phyloP scores from a whole-genome alignment of 2,113 vertebrate genomes.

The Charadrius vociferus region DNA sequence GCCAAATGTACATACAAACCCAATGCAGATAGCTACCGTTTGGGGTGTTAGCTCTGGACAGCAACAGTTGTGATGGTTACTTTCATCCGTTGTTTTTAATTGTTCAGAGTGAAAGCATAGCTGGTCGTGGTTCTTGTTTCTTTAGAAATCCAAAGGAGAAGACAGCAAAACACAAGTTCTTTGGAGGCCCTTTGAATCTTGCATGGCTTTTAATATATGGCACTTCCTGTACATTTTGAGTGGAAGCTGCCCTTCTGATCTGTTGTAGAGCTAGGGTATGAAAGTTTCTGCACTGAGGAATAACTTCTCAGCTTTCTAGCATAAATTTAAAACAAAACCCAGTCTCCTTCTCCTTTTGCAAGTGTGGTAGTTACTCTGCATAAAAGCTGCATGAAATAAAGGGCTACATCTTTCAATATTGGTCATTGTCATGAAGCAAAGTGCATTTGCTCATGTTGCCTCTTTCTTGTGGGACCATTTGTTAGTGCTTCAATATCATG shows the following conservation, averaged over 20 bases:
- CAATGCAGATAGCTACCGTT: accelerated
- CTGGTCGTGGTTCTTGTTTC: not conserved
- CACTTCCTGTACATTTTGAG: not conserved
- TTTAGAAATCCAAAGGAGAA: not conserved
- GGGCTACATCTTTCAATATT: not conserved
- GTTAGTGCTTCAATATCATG: not conserved
- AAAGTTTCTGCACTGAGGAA: not conserved
- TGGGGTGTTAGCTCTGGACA: not conserved
- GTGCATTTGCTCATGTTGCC: not conserved
- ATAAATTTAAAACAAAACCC: not conserved
- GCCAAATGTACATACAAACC: not conserved
- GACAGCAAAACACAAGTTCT: not conserved
- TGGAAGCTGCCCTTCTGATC: not conserved
- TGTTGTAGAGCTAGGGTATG: not conserved
- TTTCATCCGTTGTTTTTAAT: not conserved
- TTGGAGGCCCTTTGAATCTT: not conserved
- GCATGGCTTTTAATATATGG: not conserved
- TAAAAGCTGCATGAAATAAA: not conserved
- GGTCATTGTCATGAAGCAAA: not conserved
- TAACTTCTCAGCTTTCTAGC: not conserved
- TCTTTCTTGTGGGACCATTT: not conserved
- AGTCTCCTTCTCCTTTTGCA: not conserved
- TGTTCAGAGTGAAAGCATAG: not conserved
- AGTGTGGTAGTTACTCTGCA: not conserved
- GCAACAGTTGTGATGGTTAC: not conserved